A percentile compares a stretch with the other conserved stretches of the same genome.
phyloP scores from a whole-genome alignment of 2,888 invertebrate genomes.

The Gastracanthus pulcherrimus region DNA sequence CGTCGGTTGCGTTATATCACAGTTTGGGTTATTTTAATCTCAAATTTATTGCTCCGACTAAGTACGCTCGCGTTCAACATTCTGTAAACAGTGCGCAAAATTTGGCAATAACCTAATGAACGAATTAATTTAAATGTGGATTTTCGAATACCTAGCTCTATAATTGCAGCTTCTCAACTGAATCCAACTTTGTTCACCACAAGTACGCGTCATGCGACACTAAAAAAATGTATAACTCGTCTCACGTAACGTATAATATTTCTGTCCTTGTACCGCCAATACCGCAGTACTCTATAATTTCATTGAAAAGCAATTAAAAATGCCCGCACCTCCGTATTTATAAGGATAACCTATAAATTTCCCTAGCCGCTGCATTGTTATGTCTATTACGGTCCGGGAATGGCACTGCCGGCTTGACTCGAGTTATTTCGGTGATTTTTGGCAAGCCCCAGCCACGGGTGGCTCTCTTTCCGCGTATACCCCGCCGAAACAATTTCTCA shows the following conservation, averaged over 20 bases:
- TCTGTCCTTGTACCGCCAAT: no score
- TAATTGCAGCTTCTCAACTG: no score
- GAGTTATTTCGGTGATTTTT: conserved; percentile 53
- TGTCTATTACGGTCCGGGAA: conserved; percentile 15
- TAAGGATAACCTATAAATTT: no score
- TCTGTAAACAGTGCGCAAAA: conserved; percentile 9
- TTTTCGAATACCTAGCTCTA: no score
- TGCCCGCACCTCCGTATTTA: no score
- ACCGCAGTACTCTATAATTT: no score
- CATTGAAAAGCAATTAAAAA: no score
- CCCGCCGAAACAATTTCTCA: neutral
- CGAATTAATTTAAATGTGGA: neutral
- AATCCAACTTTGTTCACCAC: no score
- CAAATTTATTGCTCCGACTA: conserved; percentile 19
- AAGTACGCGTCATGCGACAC: no score
- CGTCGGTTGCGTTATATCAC: neutral
- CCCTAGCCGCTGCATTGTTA: conserved; percentile 19
- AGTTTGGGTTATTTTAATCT: conserved; percentile 4
- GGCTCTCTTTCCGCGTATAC: neutral
- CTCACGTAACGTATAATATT: no score
- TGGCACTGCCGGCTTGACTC: neutral
- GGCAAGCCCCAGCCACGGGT: no score
- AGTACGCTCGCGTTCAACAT: neutral
- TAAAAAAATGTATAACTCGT: no score
- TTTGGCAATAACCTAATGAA: neutral